Evolutionary conservation across 2,113 vertebrate genomes (phyloP), one percentile per base, ranked within the genome.

Genomic region (Actenoides hombroni): DNA sequence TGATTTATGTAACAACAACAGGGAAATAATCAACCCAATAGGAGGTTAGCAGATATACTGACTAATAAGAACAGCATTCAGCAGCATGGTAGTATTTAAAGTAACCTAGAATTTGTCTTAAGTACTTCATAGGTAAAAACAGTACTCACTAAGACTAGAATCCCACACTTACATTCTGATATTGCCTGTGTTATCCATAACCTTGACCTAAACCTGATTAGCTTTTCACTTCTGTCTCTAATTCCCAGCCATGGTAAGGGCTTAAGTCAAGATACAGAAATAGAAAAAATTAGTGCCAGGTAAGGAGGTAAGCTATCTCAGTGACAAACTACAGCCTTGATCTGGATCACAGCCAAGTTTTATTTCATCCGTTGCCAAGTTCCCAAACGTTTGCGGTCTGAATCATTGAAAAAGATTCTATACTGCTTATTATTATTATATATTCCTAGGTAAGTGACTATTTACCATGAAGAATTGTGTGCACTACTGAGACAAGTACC

Each of bases 181-280:
- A 85, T 18, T 12, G 78, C 69, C 44, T 42, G 64, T 74, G 19
- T 68, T 83, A 81, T 56, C 65, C 31, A 63, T 40, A 89, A 92
- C 74, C 63, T 92, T 85, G n/a, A 95, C 53, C 84, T 93, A 80
- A 83, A 94, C 48, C 44, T 71, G 37, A 53, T 82, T 33, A 65
- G n/a, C 48, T 94, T 92, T 93, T 86, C 61, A 85, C 29, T 90
- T 94, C 70, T 40, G 59, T 78, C 28, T 64, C 59, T 61, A 82
- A 86, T 82, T 91, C 44, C 29, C 16, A 33, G 37, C 49, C 49
- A 11, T 59, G 33, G n/a, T 60, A 82, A 39, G 16, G 16, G 31
- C 91, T 89, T 89, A 89, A 89, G 26, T 48, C 17, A 76, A 84
- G 63, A 87, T 35, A 94, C 28, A 88, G 26, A 75, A 89, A 86